These are phyloP conservation scores for Lamellibrachia columna DNA, from an alignment of 2,888 invertebrate species.

Conservation along the genomic window DNA sequence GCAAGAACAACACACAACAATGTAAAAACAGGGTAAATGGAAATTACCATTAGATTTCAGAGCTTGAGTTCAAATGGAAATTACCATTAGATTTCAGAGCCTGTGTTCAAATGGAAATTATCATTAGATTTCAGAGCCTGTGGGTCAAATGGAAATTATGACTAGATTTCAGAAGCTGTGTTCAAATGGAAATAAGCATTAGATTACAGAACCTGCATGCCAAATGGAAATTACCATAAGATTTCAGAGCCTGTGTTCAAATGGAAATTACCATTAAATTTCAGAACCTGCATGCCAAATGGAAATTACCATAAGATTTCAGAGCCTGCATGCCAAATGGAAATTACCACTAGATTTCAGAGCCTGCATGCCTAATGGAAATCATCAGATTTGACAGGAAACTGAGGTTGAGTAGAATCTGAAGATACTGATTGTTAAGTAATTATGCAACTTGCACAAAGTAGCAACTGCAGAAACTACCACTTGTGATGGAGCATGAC, in stretches of 20 bases:
- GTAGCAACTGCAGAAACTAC: background rate
- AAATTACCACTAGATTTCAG: background rate
- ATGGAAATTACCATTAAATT: too few species aligned
- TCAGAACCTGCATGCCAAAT: too few species aligned
- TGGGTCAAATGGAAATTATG: too few species aligned
- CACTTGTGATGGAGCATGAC: background rate
- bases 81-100: background rate
- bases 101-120: too few species aligned
- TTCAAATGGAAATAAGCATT: too few species aligned
- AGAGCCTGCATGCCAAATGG: background rate
- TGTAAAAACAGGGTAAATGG: background rate
- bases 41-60: background rate
- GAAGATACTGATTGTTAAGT: background rate
- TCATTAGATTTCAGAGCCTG: too few species aligned
- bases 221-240: background rate
- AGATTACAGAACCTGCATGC: background rate
- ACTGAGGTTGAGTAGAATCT: too few species aligned
- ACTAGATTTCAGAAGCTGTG: too few species aligned
- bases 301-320: too few species aligned
- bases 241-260: too few species aligned
- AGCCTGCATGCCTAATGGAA: background rate
- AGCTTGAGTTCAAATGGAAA: too few species aligned
- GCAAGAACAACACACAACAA: background rate
- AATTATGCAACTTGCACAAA: background rate
- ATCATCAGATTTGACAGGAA: too few species aligned